Evolutionary conservation across 2,113 vertebrate species (phyloP).

Genomic region (Pseudonaja textilis): DNA sequence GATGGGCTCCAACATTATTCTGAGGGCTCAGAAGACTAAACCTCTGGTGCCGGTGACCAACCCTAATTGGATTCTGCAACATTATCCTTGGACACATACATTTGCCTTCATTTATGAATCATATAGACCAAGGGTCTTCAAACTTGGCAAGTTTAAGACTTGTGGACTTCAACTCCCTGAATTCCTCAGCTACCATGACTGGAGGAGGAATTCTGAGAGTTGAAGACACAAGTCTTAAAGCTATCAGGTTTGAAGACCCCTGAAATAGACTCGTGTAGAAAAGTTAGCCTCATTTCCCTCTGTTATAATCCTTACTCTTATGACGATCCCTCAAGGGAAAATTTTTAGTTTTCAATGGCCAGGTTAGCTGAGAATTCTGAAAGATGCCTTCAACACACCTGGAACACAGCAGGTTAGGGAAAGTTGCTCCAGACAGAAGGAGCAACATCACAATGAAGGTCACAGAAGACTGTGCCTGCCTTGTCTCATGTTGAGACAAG

Average conservation of each 20-base stretch:
- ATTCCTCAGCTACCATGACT: no score
- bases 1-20: background rate
- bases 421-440: conserved; percentile 28
- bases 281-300: background rate
- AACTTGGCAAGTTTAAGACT: no score
- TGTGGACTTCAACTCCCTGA: no score
- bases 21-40: background rate
- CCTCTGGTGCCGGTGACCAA: background rate
- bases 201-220: no score
- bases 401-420: conserved; percentile 26
- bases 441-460: background rate
- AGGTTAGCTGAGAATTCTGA: background rate
- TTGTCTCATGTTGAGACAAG: conserved; percentile 44
- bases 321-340: background rate
- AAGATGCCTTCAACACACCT: background rate
- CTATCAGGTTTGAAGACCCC: no score
- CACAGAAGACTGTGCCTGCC: conserved; percentile 47
- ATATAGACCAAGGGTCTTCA: background rate
- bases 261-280: background rate
- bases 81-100: background rate
- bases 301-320: background rate
- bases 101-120: background rate
- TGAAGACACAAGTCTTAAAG: no score
- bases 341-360: background rate
- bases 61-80: background rate